phyloP scores from a whole-genome alignment of 2,888 invertebrate genomes.

The Cheilosia vulpina region DNA sequence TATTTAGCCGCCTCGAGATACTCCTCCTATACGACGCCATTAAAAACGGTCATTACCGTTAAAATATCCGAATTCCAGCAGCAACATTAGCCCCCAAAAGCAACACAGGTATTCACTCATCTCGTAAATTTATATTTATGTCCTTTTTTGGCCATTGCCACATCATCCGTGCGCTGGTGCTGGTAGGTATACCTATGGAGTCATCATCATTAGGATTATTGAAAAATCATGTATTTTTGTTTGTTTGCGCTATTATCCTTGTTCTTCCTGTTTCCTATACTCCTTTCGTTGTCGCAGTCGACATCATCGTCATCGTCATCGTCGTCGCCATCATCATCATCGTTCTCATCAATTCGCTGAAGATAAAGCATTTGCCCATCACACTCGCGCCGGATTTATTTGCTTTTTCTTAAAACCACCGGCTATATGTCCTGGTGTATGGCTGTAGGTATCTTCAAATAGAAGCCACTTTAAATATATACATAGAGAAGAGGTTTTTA shows the following conservation, averaged over 20 bases:
- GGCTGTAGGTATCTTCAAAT: slow-evolving; percentile 53
- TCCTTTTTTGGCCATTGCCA: slow-evolving; percentile 64
- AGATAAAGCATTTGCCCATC: slow-evolving; percentile 68
- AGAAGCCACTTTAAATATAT: slow-evolving; percentile 63
- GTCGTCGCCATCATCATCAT: slow-evolving; percentile 37
- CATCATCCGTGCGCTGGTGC: not conserved
- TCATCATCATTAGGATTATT: slow-evolving; percentile 75
- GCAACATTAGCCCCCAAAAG: slow-evolving; percentile 33
- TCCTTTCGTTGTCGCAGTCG: slow-evolving; percentile 24
- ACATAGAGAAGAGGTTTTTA: slow-evolving; percentile 41
- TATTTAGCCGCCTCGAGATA: not conserved
- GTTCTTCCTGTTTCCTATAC: slow-evolving; percentile 52
- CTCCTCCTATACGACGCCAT: slow-evolving; percentile 28
- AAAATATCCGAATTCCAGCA: slow-evolving; percentile 38
- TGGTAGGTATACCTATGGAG: slow-evolving; percentile 46
- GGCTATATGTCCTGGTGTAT: not conserved
- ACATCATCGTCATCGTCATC: slow-evolving; percentile 28
- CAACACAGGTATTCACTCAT: slow-evolving; percentile 73
- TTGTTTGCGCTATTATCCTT: slow-evolving; percentile 70
- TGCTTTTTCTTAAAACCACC: slow-evolving; percentile 70
- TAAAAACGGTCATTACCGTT: slow-evolving; percentile 48
- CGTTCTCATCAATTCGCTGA: slow-evolving; percentile 70
- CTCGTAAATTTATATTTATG: slow-evolving; percentile 70
- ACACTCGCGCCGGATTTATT: slow-evolving; percentile 66
- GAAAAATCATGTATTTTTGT: slow-evolving; percentile 75